Base-by-base conservation (phyloP, 2,797 vertebrate species). In the Eulemur mongoz region DNA sequence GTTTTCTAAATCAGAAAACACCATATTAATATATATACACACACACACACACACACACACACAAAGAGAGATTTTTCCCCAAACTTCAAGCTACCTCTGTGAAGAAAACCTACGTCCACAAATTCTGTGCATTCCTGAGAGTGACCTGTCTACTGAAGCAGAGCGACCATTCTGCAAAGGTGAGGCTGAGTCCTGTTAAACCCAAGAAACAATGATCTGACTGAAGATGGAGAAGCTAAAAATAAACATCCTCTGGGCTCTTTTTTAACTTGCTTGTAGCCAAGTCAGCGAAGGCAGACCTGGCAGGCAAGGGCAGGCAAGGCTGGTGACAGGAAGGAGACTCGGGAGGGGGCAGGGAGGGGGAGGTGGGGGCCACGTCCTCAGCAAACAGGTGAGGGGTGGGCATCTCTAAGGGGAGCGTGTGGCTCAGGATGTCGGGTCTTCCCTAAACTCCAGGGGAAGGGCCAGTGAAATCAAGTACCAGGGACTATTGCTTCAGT, bases 191-290 rank as follows among this genome's bases (percentile, higher is more conserved):
- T 15, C 69, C 27, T 82, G 67, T 52, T 80, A 35, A 70, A 61
- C 78, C 73, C 84, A 89, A 78, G 92, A 88, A 65, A 69, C 65
- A 83, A 48, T 27, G 75, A 79, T 88, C 54, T 82, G 57, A 82
- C 0, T 84, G 57, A 93, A 75, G 79, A 84, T 52, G 43, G 54
- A 97, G 54, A 78, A 70, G n/a, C 63, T 91, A 94, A 92, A 92
- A 95, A 93, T 96, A 95, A 94, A 59, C 35, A 48, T 23, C 25
- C n/a, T 69, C 92, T 43, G 20, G 43, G 84, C 61, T 94, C 73
- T 82, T 78, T 92, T 79, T 87, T 54, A 80, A 93, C 35, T 54
- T 78, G 30, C 65, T 61, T 38, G 69, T 67, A 85, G 73, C 82
- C 73, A 50, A 63, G 76, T 86, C 38, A 40, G 27, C 79, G 75